Base-by-base conservation (phyloP, 2,797 vertebrate genomes). In the Pangasius macronema region DNA sequence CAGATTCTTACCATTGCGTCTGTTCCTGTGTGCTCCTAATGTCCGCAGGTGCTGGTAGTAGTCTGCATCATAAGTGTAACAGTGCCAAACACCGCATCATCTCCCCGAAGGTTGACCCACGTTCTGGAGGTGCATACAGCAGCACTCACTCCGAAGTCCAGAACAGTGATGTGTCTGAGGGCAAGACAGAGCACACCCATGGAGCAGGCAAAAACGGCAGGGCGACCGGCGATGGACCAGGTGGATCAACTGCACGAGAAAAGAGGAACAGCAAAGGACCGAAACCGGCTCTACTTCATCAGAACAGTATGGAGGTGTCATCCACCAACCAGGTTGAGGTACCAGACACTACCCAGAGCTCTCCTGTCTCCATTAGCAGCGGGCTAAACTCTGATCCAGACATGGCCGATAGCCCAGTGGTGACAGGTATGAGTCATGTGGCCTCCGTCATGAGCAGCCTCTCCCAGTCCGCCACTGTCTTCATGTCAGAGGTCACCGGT, bases 71-170 rank as follows among this genome's bases (percentile, higher is more conserved):
- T 95, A 99, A 99, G 96, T 99, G 99, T 94, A 99, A 98, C 96
- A 99, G 98, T 93, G 97, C 98, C 96, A 99, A 99, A 95, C 99
- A 99, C 92, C 98, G 99, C 90, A 99, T 99, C 96, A 99, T 99
- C 95, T 99, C 99, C 77, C 98, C 99, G 89, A 99, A 99, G 94
- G 97, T 98, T 87, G 99, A 99, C 93, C 96, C 97, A 3, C 95
- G 97, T 92, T 93, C 96, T 46, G 92, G 91, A 53, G 92, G 97
- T 91, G 92, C 97, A 91, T 88, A 95, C 92, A 89, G 97, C 93
- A 95, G 97, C 93, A 87, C 97, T 94, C 96, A 97, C 94, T 95
- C 98, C 0, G 99, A 99, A 94, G 97, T 99, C 87, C 99, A 99
- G 94, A 99, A 99, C 95, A 99, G 98, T 0, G 98, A 99, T n/a